Conservation (phyloP, 1,140 invertebrate species). For the Gryon sp. region DNA sequence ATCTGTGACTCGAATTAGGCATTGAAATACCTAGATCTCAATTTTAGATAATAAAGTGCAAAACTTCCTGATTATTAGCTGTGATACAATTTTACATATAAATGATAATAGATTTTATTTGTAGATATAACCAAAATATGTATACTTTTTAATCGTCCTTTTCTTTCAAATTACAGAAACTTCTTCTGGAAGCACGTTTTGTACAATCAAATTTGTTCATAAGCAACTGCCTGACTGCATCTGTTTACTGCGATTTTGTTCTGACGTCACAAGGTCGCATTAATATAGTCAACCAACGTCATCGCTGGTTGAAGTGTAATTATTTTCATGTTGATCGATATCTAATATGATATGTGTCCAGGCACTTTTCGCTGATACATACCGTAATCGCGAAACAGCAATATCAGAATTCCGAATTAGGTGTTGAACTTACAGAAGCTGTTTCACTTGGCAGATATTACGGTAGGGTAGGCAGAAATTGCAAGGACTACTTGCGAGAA, state of each 20-base stretch:
- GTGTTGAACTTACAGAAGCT: conserved; percentile 60
- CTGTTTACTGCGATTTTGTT: too few species aligned
- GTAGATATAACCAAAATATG: too few species aligned
- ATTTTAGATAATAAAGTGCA: background rate
- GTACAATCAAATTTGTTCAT: too few species aligned
- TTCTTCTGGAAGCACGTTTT: too few species aligned
- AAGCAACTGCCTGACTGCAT: too few species aligned
- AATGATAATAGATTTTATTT: too few species aligned
- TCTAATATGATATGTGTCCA: conserved; percentile 52
- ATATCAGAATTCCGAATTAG: conserved; percentile 48
- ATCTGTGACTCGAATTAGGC: conserved; percentile 18
- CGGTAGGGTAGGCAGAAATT: conserved; percentile 57
- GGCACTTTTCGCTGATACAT: conserved; percentile 48
- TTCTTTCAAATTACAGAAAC: background rate
- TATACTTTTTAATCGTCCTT: too few species aligned
- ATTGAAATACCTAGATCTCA: background rate
- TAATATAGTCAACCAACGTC: conserved; percentile 38
- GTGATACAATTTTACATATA: too few species aligned
- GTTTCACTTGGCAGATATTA: conserved; percentile 54
- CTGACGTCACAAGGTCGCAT: conserved; percentile 3
- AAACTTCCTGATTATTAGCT: conserved; percentile 1
- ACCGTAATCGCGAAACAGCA: conserved; percentile 14
- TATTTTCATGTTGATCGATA: conserved; percentile 57
- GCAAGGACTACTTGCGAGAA: conserved; percentile 64
- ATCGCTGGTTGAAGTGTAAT: conserved; percentile 19